Base-by-base conservation (phyloP, 2,888 invertebrate species). In the Priocnemis perturbator region DNA sequence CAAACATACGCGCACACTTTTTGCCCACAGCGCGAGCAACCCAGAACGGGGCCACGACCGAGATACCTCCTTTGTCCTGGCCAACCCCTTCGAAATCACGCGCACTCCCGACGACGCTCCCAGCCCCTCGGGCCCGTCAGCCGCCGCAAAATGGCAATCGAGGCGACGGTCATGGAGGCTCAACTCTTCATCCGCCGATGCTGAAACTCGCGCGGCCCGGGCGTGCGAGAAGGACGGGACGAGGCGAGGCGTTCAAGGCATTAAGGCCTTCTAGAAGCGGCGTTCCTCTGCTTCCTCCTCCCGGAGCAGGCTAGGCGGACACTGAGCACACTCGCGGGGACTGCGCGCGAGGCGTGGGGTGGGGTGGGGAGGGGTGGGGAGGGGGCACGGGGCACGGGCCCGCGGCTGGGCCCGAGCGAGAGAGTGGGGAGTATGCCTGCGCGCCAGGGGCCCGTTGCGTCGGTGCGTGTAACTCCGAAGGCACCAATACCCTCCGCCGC, bases 261-360 rank as follows among this genome's bases (percentile, higher is more conserved):
- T 63, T 57, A 68, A 67, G 70, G 53, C 67, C 60, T 76, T 71
- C 69, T 63, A 69, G 73, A 77, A 75, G 53, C 58, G 26, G 52
- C 66, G 67, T 64, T 52, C 37, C 26, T 19, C 56, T 30, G 17
- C 37, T 37, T 56, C 56, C 66, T 67, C 71, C 73, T 56, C 50
- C 5, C 17, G 50, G 17, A 2, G 14, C 50, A n/a, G n/a, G 50
- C 4, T 1, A 47, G 5, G 55, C 30, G 69, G 20, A 60, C 37
- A 37, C 71, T 78, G 81, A 81, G 79, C 81, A 81, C 81, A 82
- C 78, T 85, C 81, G 81, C 83, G 81, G 81, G 81, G 74, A 85
- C 85, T 85, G 85, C 84, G 81, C 74, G 61, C 73, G 69, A 69
- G 58, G 19, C 19, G 30, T 30, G 67, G 67, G 60, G 23, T 52